Evolutionary conservation across 2,113 vertebrate genomes (phyloP).

Genomic region (Psilopsiagon aymara): DNA sequence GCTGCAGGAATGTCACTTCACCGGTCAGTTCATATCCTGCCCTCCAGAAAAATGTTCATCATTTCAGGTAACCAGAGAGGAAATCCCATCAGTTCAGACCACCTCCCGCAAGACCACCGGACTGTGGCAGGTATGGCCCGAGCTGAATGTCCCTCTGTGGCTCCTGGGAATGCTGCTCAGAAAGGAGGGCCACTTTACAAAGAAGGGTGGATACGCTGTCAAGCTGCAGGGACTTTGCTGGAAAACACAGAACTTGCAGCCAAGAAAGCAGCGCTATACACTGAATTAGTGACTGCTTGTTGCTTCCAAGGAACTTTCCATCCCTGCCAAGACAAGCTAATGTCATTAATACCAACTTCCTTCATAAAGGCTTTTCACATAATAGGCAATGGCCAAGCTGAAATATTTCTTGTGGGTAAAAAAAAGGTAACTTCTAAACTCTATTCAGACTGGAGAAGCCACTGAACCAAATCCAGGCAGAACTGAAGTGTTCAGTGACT

Average conservation of each 20-base stretch:
- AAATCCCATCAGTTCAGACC: not conserved
- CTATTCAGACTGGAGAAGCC: not conserved
- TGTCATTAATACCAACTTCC: not conserved
- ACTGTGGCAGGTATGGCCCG: not conserved
- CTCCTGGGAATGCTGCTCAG: not conserved
- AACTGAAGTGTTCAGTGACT: not conserved
- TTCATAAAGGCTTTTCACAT: not conserved
- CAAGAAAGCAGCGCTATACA: not conserved
- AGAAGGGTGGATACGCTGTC: not conserved
- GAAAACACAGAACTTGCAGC: not conserved
- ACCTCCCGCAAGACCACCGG: not conserved
- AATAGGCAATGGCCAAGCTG: not conserved
- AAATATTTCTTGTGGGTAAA: not conserved
- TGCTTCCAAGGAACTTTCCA: not conserved
- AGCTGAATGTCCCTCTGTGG: not conserved
- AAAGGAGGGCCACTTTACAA: not conserved
- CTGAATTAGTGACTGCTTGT: not conserved
- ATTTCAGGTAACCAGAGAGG: not conserved
- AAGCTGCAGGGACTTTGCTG: not conserved
- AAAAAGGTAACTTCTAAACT: not conserved
- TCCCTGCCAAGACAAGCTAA: not conserved
- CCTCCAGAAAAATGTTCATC: not conserved
- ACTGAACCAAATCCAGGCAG: not conserved
- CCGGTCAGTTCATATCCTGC: not conserved
- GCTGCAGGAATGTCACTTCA: conserved; percentile 10